Evolutionary conservation across 2,797 vertebrate genomes (phyloP), one percentile per base, ranked within the genome.

Genomic region (Philypnodon macrostomus): DNA sequence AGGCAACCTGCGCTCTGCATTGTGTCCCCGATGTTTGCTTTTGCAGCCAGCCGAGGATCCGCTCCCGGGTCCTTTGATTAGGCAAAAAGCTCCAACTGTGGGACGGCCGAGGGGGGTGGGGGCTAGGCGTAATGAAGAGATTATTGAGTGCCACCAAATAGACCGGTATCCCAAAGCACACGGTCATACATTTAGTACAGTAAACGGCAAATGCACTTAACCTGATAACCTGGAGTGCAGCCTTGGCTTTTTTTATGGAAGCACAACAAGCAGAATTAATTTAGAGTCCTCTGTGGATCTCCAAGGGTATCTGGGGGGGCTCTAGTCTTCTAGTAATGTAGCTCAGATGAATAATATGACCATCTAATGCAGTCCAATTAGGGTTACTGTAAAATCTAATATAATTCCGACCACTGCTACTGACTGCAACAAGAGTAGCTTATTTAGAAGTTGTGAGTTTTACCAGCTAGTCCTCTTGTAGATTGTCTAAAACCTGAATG

Each of bases 191-290:
- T 49, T 59, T 58, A 71, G 63, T 66, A 49, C 35, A 70, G 71
- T 57, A 60, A 36, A 59, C 46, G 58, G 47, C 39, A 56, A 32
- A 19, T 59, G 72, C 77, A 80, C 79, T 83, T 72, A 72, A 63
- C 62, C 57, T 78, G 78, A 83, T 81, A 58, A 66, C 64, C 33
- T 47, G 23, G 24, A 13, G 24, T 53, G 63, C 46, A 17, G 67
- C 37, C 37, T 63, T 37, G 86, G 80, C 47, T 87, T 90, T 90
- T 58, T 87, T 90, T 89, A 87, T 85, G 81, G 81, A 75, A 81
- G 81, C 80, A 79, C 89, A 81, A 86, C 82, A 82, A 58, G 81
- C 81, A 87, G 86, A 91, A 94, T 95, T 93, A 92, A 93, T 93
- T 94, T 94, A 92, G 85, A 90, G 87, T 83, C 85, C 88, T 89